Percentiles rank a stretch among this genome's conserved stretches.
Conservation (phyloP, 2,888 invertebrate species). For the Drosophila mimetica region DNA sequence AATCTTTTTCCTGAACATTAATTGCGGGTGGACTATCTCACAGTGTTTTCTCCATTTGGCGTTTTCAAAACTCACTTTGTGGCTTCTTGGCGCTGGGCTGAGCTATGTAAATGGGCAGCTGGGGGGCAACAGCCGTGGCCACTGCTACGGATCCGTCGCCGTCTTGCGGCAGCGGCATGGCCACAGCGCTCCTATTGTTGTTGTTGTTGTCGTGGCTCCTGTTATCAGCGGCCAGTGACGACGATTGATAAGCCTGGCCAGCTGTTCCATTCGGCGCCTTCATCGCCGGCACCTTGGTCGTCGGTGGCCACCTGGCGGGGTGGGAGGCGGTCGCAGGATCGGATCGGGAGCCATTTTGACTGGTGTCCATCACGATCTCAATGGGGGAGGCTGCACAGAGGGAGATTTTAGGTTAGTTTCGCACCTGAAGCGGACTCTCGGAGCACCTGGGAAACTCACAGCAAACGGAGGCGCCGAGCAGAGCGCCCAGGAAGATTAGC, state of each 20-base stretch:
- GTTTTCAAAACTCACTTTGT: conserved; percentile 65
- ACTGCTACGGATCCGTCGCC: conserved; percentile 21
- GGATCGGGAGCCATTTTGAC: conserved; percentile 44
- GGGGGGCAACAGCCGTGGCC: conserved; percentile 41
- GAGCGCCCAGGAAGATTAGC: conserved; percentile 54
- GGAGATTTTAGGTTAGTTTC: conserved; percentile 61
- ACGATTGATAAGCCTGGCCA: conserved; percentile 70
- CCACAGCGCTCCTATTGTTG: conserved; percentile 32
- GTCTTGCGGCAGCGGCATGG: conserved; percentile 38
- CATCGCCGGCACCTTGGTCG: conserved; percentile 28
- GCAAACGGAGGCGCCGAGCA: conserved; percentile 44
- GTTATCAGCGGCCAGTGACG: conserved; percentile 64
- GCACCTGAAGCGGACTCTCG: conserved; percentile 30
- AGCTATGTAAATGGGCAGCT: conserved; percentile 57
- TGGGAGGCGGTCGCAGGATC: conserved; percentile 14
- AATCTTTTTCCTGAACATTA: neutral
- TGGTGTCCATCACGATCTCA: conserved; percentile 68
- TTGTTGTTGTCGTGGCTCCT: conserved; percentile 66
- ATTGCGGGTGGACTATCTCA: neutral
- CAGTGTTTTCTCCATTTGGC: conserved; percentile 7
- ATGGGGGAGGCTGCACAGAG: conserved; percentile 65
- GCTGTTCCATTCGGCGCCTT: conserved; percentile 63
- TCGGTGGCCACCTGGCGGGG: conserved; percentile 30
- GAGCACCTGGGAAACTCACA: conserved; percentile 49
- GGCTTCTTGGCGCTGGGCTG: conserved; percentile 64